A percentile compares a stretch with the other conserved stretches of the same genome.
These are phyloP conservation scores for Stratiolaelaps scimitus DNA, from an alignment of 1,140 invertebrate species.

Conservation along the genomic window DNA sequence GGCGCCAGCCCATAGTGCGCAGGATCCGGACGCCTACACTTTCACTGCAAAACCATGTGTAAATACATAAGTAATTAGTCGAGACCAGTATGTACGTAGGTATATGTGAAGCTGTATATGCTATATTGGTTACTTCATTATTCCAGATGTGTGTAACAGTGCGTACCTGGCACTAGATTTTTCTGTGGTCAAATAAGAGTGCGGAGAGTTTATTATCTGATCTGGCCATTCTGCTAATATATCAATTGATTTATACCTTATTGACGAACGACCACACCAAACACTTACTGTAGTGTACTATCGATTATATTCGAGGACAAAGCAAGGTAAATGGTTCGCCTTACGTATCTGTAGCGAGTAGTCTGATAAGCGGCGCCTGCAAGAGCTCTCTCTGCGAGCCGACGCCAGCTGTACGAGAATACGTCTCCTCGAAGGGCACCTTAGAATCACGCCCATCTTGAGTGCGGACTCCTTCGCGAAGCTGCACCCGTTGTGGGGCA, in stretches of 20 bases:
- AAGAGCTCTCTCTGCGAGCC: constrained; percentile 65
- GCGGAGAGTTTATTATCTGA: too few species aligned
- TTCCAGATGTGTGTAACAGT: too few species aligned
- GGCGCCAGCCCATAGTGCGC: constrained; percentile 65
- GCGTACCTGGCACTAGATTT: too few species aligned
- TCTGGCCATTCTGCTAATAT: too few species aligned
- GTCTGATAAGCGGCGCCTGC: constrained; percentile 46
- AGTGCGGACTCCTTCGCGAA: constrained; percentile 54
- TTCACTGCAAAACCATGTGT: constrained; percentile 47
- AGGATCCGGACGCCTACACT: constrained; percentile 75
- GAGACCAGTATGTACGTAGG: too few species aligned
- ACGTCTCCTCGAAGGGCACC: constrained; percentile 38
- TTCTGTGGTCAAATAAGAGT: too few species aligned
- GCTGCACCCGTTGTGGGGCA: constrained; percentile 67
- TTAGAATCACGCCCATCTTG: constrained; percentile 31
- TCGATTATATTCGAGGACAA: not conserved
- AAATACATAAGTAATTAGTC: constrained; percentile 26
- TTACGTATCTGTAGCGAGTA: constrained; percentile 26
- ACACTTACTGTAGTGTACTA: too few species aligned
- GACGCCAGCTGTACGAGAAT: constrained; percentile 61
- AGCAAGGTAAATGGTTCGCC: constrained; percentile 24
- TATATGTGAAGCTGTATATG: too few species aligned
- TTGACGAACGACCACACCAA: too few species aligned
- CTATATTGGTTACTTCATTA: too few species aligned
- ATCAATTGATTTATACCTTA: too few species aligned